Evolutionary conservation across 2,888 invertebrate species (phyloP).

Genomic region (Phoronis australis): DNA sequence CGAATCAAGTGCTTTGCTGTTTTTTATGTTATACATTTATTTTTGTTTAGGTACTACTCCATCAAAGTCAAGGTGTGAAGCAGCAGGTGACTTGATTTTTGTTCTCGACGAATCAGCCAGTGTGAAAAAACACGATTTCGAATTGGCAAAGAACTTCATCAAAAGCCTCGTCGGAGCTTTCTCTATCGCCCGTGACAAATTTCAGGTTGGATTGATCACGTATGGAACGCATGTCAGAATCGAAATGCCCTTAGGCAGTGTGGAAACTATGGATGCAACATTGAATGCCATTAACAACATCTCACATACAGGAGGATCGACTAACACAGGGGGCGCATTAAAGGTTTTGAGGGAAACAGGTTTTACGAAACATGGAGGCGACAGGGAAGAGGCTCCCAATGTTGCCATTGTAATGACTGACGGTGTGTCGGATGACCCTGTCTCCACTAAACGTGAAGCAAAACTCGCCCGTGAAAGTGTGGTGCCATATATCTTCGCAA

Average conservation of each 20-base stretch:
- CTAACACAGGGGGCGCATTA: conserved; percentile 26
- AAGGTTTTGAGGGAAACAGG: conserved; percentile 22
- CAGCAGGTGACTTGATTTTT: too few species aligned
- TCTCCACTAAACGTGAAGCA: conserved; percentile 35
- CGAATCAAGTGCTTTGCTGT: too few species aligned
- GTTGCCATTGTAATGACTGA: conserved; percentile 36
- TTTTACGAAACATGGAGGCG: conserved; percentile 26
- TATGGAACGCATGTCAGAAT: conserved; percentile 21
- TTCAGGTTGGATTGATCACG: conserved; percentile 23
- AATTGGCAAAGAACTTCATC: conserved; percentile 23
- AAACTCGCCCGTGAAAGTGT: conserved; percentile 21
- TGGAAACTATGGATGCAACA: conserved; percentile 11
- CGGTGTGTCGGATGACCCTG: conserved; percentile 42
- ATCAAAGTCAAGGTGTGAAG: too few species aligned
- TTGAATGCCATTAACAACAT: conserved; percentile 15
- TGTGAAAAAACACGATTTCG: conserved; percentile 24
- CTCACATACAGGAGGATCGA: conserved; percentile 16
- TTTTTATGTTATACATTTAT: too few species aligned
- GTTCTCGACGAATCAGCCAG: conserved; percentile 31
- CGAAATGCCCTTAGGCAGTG: too few species aligned
- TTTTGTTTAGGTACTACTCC: too few species aligned
- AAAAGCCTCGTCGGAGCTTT: conserved; percentile 20
- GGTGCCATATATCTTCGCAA: conserved; percentile 29
- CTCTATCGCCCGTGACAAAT: conserved; percentile 20
- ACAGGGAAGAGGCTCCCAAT: conserved; percentile 32